Evolutionary conservation across 2,888 invertebrate genomes (phyloP), one percentile per base, ranked within the genome.

Genomic region (Cremastobaeus sp.): DNA sequence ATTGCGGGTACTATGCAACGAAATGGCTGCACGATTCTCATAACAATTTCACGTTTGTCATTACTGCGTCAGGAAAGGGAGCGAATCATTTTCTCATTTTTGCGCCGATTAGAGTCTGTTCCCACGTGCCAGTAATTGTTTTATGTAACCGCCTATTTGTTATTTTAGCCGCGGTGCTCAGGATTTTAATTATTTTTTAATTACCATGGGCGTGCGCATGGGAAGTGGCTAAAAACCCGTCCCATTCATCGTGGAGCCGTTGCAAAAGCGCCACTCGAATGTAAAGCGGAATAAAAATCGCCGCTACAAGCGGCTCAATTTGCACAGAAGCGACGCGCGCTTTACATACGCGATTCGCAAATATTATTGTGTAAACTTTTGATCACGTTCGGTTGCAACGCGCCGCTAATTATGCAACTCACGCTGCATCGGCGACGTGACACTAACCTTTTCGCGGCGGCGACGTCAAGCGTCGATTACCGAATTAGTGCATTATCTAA

Each of bases 41-140:
- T 57, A 70, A 57, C 50, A 57, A 64, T 71, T 57, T 71, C 70
- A 64, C 50, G 50, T 71, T 71, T 71, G 70, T 71, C 70, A 71
- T 71, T 64, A 71, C 48, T 32, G 55, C n/a, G n/a, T 62, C 48
- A 55, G 55, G 62, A 55, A 70, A 70, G 50, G 50, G 69, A 50
- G 54, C 43, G 64, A 70, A 64, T 62, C 41, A 70, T 70, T 70
- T 62, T 62, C 55, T 55, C 70, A 62, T 57, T 60, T 69, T 69
- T 64, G 45, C 48, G 12, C 35, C 34, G 59, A 72, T 72, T 72
- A 62, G 50, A 70, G 50, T 64, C 57, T 9, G 64, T 71, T 71
- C 70, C 70, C 70, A 70, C 62, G 55, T 70, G 25, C 11, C 55
- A 35, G 17, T 70, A 47, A 62, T 55, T 64, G 55, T 64, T 57